A percentile compares a stretch with the other conserved stretches of the same genome.
Conservation (phyloP, 2,888 invertebrate species). For the Lepidochrysops patricia region DNA sequence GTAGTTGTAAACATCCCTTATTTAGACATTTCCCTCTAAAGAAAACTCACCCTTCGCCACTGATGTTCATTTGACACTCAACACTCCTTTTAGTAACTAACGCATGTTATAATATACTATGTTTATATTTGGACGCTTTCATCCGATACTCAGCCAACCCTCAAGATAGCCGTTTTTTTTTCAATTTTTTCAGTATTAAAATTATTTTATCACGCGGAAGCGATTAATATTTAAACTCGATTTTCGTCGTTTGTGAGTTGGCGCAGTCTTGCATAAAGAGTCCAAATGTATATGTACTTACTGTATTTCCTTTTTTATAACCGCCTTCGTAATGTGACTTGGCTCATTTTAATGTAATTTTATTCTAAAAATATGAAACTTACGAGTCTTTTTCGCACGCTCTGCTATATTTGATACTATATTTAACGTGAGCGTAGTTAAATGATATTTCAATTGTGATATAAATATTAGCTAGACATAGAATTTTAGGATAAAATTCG, state of each 20-base stretch:
- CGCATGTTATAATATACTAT: constrained; percentile 27
- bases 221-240: too few relatives aligned
- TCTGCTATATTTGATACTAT: constrained; percentile 19
- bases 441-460: constrained; percentile 70
- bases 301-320: constrained; percentile 16
- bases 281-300: too few relatives aligned
- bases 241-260: too few relatives aligned
- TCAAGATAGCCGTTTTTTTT: too few relatives aligned
- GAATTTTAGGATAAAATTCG: constrained; percentile 7
- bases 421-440: constrained; percentile 55
- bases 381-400: background rate
- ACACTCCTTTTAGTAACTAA: constrained; percentile 39
- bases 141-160: too few relatives aligned
- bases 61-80: constrained; percentile 41
- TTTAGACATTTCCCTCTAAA: too few relatives aligned
- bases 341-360: background rate
- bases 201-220: too few relatives aligned
- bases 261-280: too few relatives aligned
- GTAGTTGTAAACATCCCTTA: too few relatives aligned
- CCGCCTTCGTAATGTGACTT: background rate
- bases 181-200: too few relatives aligned
- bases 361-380: background rate
- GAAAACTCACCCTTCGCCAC: too few relatives aligned
- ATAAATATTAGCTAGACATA: constrained; percentile 39
- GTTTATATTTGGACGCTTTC: background rate